A percentile compares a stretch with the other conserved stretches of the same genome.
Conservation (phyloP, 2,888 invertebrate species). For the Gastracanthus pulcherrimus region DNA sequence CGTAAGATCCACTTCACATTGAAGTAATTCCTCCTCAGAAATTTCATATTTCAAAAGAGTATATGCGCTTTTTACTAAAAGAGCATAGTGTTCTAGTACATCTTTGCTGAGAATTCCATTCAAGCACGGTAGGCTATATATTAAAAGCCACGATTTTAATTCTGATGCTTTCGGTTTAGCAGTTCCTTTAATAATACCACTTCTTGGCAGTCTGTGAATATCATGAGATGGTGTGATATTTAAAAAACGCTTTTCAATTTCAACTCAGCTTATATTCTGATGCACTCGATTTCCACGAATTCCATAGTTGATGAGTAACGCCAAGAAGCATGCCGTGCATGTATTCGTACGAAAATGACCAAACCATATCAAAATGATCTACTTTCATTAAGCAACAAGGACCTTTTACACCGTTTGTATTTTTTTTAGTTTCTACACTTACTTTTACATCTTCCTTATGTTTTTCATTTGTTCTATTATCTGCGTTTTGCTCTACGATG, state of each 20-base stretch:
- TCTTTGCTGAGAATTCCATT: constrained; percentile 27
- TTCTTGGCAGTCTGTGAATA: constrained; percentile 34
- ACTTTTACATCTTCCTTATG: not conserved
- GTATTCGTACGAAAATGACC: not conserved
- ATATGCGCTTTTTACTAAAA: constrained; percentile 42
- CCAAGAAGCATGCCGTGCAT: not conserved
- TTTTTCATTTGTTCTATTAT: not conserved
- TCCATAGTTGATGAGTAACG: not conserved
- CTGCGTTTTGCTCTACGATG: not conserved
- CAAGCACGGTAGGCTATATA: constrained; percentile 55
- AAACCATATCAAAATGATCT: not conserved
- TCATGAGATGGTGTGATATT: not conserved
- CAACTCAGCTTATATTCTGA: not conserved
- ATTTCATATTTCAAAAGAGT: constrained; percentile 37
- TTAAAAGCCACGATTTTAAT: constrained; percentile 56
- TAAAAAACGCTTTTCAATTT: not conserved
- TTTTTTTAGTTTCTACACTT: not conserved
- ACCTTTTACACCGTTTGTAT: not conserved
- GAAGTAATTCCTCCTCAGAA: constrained; percentile 25
- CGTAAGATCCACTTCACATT: constrained; percentile 42
- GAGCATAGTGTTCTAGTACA: constrained; percentile 42
- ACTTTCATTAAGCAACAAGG: constrained; percentile 50
- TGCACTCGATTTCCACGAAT: not conserved
- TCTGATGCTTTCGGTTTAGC: constrained; percentile 53
- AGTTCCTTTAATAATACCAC: not conserved